These are phyloP conservation scores for Carcinoscorpius rotundicauda DNA, from an alignment of 1,140 invertebrate species.

Conservation along the genomic window DNA sequence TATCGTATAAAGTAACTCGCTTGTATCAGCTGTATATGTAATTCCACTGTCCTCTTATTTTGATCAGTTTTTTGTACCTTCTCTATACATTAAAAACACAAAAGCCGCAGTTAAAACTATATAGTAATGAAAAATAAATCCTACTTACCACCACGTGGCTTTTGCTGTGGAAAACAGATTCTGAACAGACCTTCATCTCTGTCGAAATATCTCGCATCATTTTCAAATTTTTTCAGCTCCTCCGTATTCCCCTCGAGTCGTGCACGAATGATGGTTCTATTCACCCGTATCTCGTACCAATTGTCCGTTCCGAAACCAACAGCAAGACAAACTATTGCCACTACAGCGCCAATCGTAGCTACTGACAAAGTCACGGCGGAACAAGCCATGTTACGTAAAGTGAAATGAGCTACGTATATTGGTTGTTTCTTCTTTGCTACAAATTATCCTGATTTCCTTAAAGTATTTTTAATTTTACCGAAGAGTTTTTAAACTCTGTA, in stretches of 20 bases:
- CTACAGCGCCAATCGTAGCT: conserved; percentile 83
- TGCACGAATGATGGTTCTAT: conserved; percentile 54
- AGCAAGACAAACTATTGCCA: conserved; percentile 74
- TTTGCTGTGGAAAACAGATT: conserved; percentile 75
- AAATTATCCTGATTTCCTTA: too few relatives aligned
- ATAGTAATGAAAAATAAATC: too few relatives aligned
- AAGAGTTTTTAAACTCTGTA: too few relatives aligned
- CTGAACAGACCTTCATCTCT: conserved; percentile 57
- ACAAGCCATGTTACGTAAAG: conserved; percentile 62
- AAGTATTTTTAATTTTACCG: too few relatives aligned
- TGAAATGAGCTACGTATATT: too few relatives aligned
- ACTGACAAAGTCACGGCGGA: conserved; percentile 85
- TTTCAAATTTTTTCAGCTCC: conserved; percentile 17
- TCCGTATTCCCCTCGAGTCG: conserved; percentile 9
- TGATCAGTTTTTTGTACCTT: too few relatives aligned
- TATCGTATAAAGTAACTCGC: too few relatives aligned
- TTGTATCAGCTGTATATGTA: too few relatives aligned
- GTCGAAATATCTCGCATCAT: conserved; percentile 21
- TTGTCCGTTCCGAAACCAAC: conserved; percentile 92
- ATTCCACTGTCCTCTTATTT: too few relatives aligned
- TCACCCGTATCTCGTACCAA: conserved; percentile 84
- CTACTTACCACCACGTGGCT: conserved; percentile 61
- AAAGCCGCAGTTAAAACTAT: too few relatives aligned
- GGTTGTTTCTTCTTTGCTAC: too few relatives aligned
- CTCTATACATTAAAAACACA: too few relatives aligned